A percentile compares a stretch with the other conserved stretches of the same genome.
Evolutionary conservation across 1,140 invertebrate genomes (phyloP).

Genomic region (Drosophila persimilis): DNA sequence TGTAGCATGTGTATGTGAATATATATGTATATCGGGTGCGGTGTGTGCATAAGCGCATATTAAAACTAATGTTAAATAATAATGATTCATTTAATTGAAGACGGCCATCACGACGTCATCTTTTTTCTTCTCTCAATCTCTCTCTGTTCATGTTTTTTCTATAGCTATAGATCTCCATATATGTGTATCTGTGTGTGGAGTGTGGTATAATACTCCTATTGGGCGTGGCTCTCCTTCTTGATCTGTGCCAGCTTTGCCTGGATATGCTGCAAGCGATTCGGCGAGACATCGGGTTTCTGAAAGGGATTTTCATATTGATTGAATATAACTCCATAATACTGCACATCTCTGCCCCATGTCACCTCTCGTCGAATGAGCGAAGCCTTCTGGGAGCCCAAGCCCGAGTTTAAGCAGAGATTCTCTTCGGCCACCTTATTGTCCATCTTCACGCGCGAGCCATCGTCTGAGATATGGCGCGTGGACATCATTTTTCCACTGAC

Average conservation of each 20-base stretch:
- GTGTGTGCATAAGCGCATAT: slow-evolving; percentile 51
- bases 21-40: slow-evolving; percentile 41
- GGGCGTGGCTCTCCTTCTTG: slow-evolving; percentile 77
- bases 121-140: slow-evolving; percentile 1
- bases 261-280: slow-evolving; percentile 78
- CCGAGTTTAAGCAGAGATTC: slow-evolving; percentile 76
- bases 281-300: slow-evolving; percentile 78
- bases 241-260: slow-evolving; percentile 81
- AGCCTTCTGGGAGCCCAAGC: slow-evolving; percentile 70
- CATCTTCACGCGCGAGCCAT: slow-evolving; percentile 59
- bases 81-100: slow-evolving; percentile 56
- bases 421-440: slow-evolving; percentile 82
- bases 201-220: slow-evolving; percentile 32
- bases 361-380: slow-evolving; percentile 53
- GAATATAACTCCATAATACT: slow-evolving; percentile 3
- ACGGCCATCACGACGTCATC: slow-evolving; percentile 4
- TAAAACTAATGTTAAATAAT: slow-evolving; percentile 71
- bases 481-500: slow-evolving; percentile 43
- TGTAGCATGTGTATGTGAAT: slow-evolving; percentile 25
- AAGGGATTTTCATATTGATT: slow-evolving; percentile 1
- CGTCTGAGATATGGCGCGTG: slow-evolving; percentile 47
- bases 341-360: slow-evolving; percentile 59
- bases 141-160: slow-evolving; percentile 17
- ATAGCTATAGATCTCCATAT: slow-evolving; percentile 1
- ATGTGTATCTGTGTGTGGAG: not conserved